Conservation (phyloP, 1,140 invertebrate genomes). For the Drosophila burlai region DNA sequence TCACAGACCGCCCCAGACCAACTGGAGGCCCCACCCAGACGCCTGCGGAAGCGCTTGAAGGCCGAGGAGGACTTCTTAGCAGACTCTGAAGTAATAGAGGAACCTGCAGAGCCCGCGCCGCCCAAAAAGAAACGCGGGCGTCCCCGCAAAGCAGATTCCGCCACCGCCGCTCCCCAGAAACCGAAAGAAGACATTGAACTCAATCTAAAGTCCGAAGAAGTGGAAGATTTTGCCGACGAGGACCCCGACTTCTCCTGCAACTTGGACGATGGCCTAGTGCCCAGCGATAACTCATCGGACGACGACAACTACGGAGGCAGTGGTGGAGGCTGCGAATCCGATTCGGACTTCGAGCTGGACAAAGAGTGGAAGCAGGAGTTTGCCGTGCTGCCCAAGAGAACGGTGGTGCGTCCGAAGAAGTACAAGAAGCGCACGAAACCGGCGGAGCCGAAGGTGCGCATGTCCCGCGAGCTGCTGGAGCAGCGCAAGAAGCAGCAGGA, state of each 20-base stretch:
- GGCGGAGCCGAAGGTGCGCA: conserved; percentile 70
- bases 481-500: conserved; percentile 77
- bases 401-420: conserved; percentile 74
- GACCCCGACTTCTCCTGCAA: conserved; percentile 50
- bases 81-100: background rate
- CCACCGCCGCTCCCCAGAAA: conserved; percentile 11
- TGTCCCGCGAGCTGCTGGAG: conserved; percentile 72
- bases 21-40: conserved; percentile 20
- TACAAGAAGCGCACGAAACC: conserved; percentile 77
- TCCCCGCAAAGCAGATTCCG: conserved; percentile 52
- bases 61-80: conserved; percentile 40
- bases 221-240: conserved; percentile 49
- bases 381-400: conserved; percentile 73
- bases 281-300: conserved; percentile 51
- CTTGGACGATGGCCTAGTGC: conserved; percentile 30
- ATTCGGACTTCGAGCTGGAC: conserved; percentile 70
- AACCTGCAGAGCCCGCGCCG: background rate
- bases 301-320: conserved; percentile 47
- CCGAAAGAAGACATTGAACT: conserved; percentile 17
- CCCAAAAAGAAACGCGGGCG: conserved; percentile 61
- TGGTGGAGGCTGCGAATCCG: conserved; percentile 46
- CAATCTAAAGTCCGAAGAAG: conserved; percentile 49
- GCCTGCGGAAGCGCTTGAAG: conserved; percentile 55
- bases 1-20: conserved; percentile 21
- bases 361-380: conserved; percentile 50